Conservation (phyloP, 2,888 invertebrate species). For the Volucella zonaria region DNA sequence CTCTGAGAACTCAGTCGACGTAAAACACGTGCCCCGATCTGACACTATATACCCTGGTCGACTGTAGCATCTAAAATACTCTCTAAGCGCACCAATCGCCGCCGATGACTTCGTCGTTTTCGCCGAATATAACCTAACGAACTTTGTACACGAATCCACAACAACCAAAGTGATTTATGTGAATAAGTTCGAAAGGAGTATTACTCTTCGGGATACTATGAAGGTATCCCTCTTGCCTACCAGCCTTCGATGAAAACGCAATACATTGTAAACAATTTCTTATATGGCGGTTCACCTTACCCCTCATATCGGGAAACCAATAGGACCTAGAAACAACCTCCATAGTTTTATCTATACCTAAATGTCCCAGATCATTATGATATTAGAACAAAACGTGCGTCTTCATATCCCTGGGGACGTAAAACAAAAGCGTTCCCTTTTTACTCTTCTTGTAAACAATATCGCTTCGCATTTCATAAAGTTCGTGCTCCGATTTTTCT, state of each 20-base stretch:
- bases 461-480: slow-evolving; percentile 49
- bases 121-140: too few relatives aligned
- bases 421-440: slow-evolving; percentile 42
- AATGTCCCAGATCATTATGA: slow-evolving; percentile 73
- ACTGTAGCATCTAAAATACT: too few relatives aligned
- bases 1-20: background rate
- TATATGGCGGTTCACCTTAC: slow-evolving; percentile 11
- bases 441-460: slow-evolving; percentile 46
- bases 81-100: slow-evolving; percentile 4
- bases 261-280: slow-evolving; percentile 80
- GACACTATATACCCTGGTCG: slow-evolving; percentile 14
- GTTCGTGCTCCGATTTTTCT: slow-evolving; percentile 53
- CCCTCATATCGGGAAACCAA: slow-evolving; percentile 62
- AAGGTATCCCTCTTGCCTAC: slow-evolving; percentile 73
- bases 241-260: slow-evolving; percentile 76
- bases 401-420: slow-evolving; percentile 58
- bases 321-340: slow-evolving; percentile 74
- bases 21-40: slow-evolving; percentile 36
- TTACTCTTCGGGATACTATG: slow-evolving; percentile 42
- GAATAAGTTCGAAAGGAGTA: background rate
- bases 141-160: too few relatives aligned
- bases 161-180: slow-evolving; percentile 79
- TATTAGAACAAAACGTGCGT: slow-evolving; percentile 58
- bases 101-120: background rate
- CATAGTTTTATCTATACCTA: slow-evolving; percentile 50